These are phyloP conservation scores for Drosophila quinaria DNA, from an alignment of 2,888 invertebrate genomes.

Conservation along the genomic window DNA sequence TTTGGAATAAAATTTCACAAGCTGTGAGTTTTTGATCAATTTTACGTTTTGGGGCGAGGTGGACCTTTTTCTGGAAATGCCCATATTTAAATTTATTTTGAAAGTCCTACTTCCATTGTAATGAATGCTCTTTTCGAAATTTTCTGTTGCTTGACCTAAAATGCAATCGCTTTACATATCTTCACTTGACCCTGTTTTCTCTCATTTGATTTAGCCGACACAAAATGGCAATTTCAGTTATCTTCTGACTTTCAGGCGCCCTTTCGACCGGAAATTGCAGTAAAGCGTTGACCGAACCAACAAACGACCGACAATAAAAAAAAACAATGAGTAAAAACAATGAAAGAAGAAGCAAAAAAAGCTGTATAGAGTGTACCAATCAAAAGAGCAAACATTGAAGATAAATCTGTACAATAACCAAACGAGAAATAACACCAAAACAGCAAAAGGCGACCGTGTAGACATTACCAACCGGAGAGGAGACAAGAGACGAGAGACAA, in stretches of 20 bases:
- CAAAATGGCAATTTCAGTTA: conserved; percentile 39
- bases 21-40: too few relatives aligned
- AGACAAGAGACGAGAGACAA: background rate
- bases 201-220: conserved; percentile 36
- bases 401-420: conserved; percentile 63
- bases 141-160: conserved; percentile 15
- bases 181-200: conserved; percentile 7
- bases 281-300: conserved; percentile 35
- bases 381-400: conserved; percentile 41
- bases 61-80: too few relatives aligned
- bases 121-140: background rate
- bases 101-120: background rate
- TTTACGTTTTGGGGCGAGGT: too few relatives aligned
- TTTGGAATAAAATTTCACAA: too few relatives aligned
- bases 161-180: conserved; percentile 39
- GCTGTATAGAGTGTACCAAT: conserved; percentile 48
- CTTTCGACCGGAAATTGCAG: conserved; percentile 51
- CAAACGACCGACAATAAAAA: conserved; percentile 32
- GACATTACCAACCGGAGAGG: conserved; percentile 20
- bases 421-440: conserved; percentile 64
- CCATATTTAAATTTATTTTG: background rate
- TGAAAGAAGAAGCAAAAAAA: conserved; percentile 8
- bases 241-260: conserved; percentile 12
- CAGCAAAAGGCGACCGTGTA: conserved; percentile 49
- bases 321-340: conserved; percentile 9